Evolutionary conservation across 1,140 invertebrate genomes (phyloP).

Genomic region (Hycleus phaleratus): DNA sequence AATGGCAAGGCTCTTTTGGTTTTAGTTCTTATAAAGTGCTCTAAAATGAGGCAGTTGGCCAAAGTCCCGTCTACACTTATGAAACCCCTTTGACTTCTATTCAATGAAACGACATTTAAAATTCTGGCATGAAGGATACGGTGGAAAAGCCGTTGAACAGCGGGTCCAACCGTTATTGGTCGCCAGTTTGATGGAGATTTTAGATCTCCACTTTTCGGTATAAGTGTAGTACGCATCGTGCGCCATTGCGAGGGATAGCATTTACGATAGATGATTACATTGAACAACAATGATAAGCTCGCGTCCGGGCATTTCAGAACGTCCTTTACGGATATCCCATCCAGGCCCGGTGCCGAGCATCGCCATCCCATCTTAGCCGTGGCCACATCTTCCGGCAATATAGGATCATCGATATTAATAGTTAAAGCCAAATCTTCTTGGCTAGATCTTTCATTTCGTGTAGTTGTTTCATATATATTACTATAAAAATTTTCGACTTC

Average conservation of each 20-base stretch:
- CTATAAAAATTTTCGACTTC: neutral
- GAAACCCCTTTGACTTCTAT: constrained; percentile 5
- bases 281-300: too few species aligned
- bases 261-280: too few species aligned
- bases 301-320: too few species aligned
- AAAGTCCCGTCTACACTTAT: neutral
- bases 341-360: constrained; percentile 12
- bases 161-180: neutral
- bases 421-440: neutral
- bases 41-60: neutral
- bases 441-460: too few species aligned
- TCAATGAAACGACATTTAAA: neutral
- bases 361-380: constrained; percentile 1
- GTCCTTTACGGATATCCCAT: too few species aligned
- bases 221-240: neutral
- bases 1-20: neutral
- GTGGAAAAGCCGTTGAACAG: neutral
- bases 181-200: neutral
- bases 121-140: neutral
- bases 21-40: neutral
- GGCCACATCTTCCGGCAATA: constrained; percentile 2
- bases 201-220: neutral
- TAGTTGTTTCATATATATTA: too few species aligned
- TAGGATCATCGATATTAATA: neutral
- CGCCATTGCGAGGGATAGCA: too few species aligned